Evolutionary conservation across 2,888 invertebrate genomes (phyloP).

Genomic region (Leucoma salicis): DNA sequence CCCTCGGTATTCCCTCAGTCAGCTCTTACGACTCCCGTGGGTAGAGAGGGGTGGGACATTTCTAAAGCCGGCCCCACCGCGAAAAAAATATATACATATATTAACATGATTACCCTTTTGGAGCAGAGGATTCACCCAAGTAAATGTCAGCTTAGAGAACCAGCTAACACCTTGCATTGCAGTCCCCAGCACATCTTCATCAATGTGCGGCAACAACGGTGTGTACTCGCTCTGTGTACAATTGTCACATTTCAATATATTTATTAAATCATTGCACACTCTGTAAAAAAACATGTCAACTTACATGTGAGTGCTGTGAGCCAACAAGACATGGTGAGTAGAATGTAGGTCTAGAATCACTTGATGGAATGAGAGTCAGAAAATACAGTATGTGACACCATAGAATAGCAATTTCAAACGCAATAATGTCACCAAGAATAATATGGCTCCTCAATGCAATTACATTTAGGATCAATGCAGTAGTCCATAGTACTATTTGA

Average conservation of each 20-base stretch:
- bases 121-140: constrained; percentile 94
- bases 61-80: too few relatives aligned
- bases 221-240: constrained; percentile 82
- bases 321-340: constrained; percentile 74
- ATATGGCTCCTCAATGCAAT: constrained; percentile 87
- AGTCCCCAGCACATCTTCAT: constrained; percentile 88
- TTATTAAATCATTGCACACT: background rate
- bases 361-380: constrained; percentile 86
- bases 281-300: constrained; percentile 28
- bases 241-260: constrained; percentile 4
- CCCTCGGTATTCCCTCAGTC: too few relatives aligned
- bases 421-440: constrained; percentile 70
- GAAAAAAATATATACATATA: too few relatives aligned
- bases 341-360: constrained; percentile 69
- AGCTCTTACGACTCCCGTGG: too few relatives aligned
- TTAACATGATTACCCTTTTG: constrained; percentile 88
- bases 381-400: constrained; percentile 86
- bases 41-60: too few relatives aligned
- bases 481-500: constrained; percentile 86
- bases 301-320: constrained; percentile 79
- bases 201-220: constrained; percentile 84
- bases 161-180: constrained; percentile 90
- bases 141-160: constrained; percentile 89
- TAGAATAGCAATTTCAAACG: constrained; percentile 84
- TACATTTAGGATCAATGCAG: constrained; percentile 85